These are phyloP conservation scores for Sapayoa aenigma DNA, from an alignment of 2,113 vertebrate species.

Conservation along the genomic window DNA sequence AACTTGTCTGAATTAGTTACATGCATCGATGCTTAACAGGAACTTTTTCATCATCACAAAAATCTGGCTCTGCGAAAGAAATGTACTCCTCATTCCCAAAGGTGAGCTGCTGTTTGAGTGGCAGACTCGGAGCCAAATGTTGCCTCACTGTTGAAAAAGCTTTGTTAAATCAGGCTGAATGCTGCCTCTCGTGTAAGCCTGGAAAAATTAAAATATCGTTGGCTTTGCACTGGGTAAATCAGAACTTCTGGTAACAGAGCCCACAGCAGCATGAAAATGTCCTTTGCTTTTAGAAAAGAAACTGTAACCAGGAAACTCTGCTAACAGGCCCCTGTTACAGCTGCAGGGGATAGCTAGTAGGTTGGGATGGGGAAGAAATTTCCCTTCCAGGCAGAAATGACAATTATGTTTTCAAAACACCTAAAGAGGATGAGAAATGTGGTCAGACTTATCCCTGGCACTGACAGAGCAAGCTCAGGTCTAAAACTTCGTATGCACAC, in stretches of 20 bases:
- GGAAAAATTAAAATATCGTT: not conserved
- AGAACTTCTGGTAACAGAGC: not conserved
- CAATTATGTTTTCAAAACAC: not conserved
- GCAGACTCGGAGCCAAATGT: not conserved
- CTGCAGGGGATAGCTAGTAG: not conserved
- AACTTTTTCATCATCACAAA: conserved; percentile 17
- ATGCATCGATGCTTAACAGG: conserved; percentile 16
- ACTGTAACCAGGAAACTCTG: not conserved
- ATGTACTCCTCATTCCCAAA: conserved; percentile 15
- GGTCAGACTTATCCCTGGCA: not conserved
- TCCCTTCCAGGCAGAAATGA: not conserved
- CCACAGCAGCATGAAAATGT: not conserved
- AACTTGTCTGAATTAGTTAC: conserved; percentile 35
- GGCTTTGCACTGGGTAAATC: not conserved
- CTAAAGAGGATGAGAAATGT: not conserved
- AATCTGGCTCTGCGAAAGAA: conserved; percentile 33
- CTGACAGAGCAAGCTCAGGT: not conserved
- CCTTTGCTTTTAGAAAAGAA: not conserved
- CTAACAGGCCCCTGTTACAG: not conserved
- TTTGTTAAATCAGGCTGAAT: conserved; percentile 21
- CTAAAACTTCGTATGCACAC: not conserved
- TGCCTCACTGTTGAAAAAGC: not conserved
- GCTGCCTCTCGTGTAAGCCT: not conserved
- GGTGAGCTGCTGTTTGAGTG: conserved; percentile 19
- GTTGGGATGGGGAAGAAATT: not conserved